These are phyloP conservation scores for Ciconia nigra DNA, from an alignment of 2,797 vertebrate genomes.

Conservation along the genomic window DNA sequence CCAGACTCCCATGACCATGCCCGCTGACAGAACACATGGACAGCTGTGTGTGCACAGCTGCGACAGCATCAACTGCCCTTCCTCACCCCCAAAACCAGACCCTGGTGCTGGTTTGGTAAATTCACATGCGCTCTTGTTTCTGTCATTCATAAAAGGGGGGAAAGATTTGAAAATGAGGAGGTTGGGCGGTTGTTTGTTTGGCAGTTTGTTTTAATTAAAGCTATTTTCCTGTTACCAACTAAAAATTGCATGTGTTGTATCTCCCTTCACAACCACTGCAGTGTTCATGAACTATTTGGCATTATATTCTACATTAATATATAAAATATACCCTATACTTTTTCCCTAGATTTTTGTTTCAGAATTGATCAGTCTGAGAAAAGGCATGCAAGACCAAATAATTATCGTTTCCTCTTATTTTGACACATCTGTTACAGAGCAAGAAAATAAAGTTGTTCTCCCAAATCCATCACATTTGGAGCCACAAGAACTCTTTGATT, in stretches of 20 bases:
- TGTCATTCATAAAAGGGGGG: background rate
- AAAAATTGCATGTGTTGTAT: fast-evolving
- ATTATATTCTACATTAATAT: background rate
- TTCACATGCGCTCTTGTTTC: background rate
- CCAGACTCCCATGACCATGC: background rate
- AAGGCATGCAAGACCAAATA: background rate
- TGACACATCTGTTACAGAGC: background rate
- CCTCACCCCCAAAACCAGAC: background rate
- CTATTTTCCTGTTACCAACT: background rate
- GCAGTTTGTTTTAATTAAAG: background rate
- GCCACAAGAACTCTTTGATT: background rate
- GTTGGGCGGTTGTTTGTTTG: fast-evolving
- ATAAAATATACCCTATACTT: background rate
- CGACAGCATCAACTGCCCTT: background rate
- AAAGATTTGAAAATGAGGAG: background rate
- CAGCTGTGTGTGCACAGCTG: background rate
- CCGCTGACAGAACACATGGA: background rate
- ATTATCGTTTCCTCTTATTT: background rate
- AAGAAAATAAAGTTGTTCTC: background rate
- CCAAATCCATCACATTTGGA: background rate
- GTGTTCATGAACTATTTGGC: background rate
- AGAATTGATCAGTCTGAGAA: background rate
- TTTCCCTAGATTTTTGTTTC: background rate
- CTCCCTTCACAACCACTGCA: background rate
- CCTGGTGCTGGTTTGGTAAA: background rate